A percentile compares a stretch with the other conserved stretches of the same genome.
These are phyloP conservation scores for Cynodonichthys magdalenae DNA, from an alignment of 2,797 vertebrate species.

Conservation along the genomic window DNA sequence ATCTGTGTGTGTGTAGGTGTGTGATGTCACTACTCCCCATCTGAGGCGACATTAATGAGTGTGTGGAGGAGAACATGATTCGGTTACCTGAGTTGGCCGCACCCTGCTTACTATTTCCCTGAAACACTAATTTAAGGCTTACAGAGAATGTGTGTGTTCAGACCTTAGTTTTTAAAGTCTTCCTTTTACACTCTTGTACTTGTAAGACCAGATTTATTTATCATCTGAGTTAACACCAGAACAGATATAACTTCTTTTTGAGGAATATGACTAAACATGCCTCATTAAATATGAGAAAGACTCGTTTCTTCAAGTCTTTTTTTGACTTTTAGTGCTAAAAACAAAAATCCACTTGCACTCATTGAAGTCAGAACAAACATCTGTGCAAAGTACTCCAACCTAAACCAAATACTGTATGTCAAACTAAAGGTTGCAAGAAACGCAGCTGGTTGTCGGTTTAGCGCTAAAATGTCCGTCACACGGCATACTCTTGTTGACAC, in stretches of 20 bases:
- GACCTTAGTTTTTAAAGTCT: conserved; percentile 12
- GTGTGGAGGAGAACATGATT: conserved; percentile 55
- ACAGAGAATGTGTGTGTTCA: conserved; percentile 1
- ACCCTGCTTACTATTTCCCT: conserved; percentile 45
- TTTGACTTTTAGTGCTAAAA: not conserved
- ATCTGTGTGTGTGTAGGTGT: not conserved
- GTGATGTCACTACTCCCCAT: conserved; percentile 11
- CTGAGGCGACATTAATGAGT: conserved; percentile 13
- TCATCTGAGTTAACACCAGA: conserved; percentile 15
- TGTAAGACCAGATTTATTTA: conserved; percentile 48
- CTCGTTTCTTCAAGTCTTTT: not conserved
- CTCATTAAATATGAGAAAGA: not conserved
- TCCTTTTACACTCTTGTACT: conserved; percentile 20
- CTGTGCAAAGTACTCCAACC: not conserved
- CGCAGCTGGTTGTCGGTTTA: not conserved
- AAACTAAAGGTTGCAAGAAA: not conserved
- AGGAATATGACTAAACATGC: not conserved
- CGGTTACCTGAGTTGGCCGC: conserved; percentile 63
- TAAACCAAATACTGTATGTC: too few relatives aligned
- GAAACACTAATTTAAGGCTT: conserved; percentile 22
- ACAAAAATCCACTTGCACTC: too few relatives aligned
- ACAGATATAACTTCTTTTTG: conserved; percentile 1
- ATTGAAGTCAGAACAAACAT: not conserved
- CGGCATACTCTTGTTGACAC: conserved; percentile 7
- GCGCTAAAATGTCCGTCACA: conserved; percentile 5